Conservation (phyloP, 1,140 invertebrate genomes). For the Drosophila ficusphila region DNA sequence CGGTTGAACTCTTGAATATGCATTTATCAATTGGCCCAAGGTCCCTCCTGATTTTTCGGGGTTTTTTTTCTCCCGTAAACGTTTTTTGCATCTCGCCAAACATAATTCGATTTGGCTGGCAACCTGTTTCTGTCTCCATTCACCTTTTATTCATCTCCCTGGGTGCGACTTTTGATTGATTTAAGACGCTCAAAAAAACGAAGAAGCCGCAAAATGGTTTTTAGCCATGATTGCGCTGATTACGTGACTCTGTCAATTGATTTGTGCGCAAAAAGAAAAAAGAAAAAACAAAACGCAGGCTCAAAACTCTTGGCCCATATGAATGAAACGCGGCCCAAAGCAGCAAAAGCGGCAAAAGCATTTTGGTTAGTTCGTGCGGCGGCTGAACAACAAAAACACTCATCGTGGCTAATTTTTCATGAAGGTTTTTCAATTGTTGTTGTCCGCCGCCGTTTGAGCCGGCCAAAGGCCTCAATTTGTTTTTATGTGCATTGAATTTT, state of each 20-base stretch:
- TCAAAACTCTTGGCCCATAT: conserved; percentile 40
- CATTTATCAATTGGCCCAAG: conserved; percentile 40
- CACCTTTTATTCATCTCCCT: conserved; percentile 13
- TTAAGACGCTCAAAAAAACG: conserved; percentile 14
- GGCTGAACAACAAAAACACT: conserved; percentile 30
- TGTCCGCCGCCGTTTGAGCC: conserved; percentile 40
- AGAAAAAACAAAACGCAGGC: conserved; percentile 28
- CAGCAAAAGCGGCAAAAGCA: conserved; percentile 21
- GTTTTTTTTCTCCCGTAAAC: conserved; percentile 7
- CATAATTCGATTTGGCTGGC: conserved; percentile 11
- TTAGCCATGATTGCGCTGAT: conserved; percentile 75
- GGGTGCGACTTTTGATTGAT: conserved; percentile 57
- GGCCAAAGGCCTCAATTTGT: conserved; percentile 75
- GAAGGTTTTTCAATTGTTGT: conserved; percentile 73
- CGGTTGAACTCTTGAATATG: conserved; percentile 8
- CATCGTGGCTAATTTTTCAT: conserved; percentile 77
- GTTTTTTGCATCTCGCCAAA: conserved; percentile 37
- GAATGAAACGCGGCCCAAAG: conserved; percentile 64
- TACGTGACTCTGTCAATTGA: conserved; percentile 80
- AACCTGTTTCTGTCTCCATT: conserved; percentile 28
- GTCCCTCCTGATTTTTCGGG: conserved; percentile 1
- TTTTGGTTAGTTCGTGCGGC: conserved; percentile 57
- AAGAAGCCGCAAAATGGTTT: conserved; percentile 47
- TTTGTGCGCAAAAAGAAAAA: conserved; percentile 50
- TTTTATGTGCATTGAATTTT: conserved; percentile 76